Base-by-base conservation (phyloP, 1,140 invertebrate genomes). In the Pissodes strobi region DNA sequence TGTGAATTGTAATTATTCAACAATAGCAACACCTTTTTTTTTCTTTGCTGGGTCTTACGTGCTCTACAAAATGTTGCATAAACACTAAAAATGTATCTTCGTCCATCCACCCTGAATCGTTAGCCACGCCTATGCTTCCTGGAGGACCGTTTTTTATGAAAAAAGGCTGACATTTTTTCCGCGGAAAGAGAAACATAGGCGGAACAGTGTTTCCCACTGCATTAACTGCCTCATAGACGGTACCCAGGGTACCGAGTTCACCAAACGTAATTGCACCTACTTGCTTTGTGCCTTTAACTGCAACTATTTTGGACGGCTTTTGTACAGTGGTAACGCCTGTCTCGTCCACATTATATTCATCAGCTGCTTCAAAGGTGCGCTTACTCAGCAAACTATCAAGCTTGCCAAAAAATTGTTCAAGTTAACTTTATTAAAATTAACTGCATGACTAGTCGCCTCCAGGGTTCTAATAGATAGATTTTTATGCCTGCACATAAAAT, bases 301-400 rank as follows among this genome's bases (percentile, higher is more conserved):
- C 74, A 23, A 79, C 52, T 43, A 79, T 64, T 67, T 72, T 73
- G 15, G 64, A 56, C 15, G 74, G 74, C 51, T 72, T 74, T 66
- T 77, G 77, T 3, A 83, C 81, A 12, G 80, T 82, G 0, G 78
- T 81, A n/a, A n/a, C n/a, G n/a, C n/a, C n/a, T n/a, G n/a, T n/a
- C n/a, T n/a, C n/a, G n/a, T n/a, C n/a, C n/a, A n/a, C n/a, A n/a
- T n/a, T n/a, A n/a, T n/a, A n/a, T n/a, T n/a, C n/a, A n/a, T n/a
- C n/a, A n/a, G n/a, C n/a, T n/a, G n/a, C n/a, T n/a, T n/a, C n/a
- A n/a, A n/a, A n/a, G n/a, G n/a, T n/a, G n/a, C n/a, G n/a, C n/a
- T n/a, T n/a, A n/a, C n/a, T n/a, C n/a, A n/a, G n/a, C n/a, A n/a
- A n/a, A n/a, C n/a, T n/a, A n/a, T n/a, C n/a, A n/a, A n/a, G n/a